Percentiles rank a stretch among this genome's conserved stretches.
phyloP scores from a whole-genome alignment of 1,140 invertebrate species.

The Whitmania pigra region DNA sequence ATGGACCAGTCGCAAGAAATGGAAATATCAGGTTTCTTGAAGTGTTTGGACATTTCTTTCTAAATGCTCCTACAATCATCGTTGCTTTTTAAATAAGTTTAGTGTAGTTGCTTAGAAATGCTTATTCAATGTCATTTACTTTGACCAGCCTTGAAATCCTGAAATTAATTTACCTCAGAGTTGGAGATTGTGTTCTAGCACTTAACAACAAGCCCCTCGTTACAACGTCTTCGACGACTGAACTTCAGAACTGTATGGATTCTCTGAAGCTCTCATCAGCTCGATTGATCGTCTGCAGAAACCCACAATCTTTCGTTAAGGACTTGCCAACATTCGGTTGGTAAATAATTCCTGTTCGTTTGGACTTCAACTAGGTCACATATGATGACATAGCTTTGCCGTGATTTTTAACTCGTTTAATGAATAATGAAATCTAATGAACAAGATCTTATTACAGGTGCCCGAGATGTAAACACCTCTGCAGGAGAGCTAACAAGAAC shows the following conservation, averaged over 20 bases:
- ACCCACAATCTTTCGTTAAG: not conserved
- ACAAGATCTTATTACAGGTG: too few relatives aligned
- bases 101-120: not conserved
- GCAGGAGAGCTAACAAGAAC: too few relatives aligned
- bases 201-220: not conserved
- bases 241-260: not conserved
- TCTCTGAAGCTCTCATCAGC: not conserved
- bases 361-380: too few relatives aligned
- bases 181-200: not conserved
- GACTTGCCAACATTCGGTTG: not conserved
- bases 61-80: too few relatives aligned
- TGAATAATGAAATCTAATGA: too few relatives aligned
- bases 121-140: not conserved
- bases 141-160: not conserved
- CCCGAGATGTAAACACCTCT: too few relatives aligned
- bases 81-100: too few relatives aligned
- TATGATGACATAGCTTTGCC: too few relatives aligned
- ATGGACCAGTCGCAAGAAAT: conserved; percentile 32
- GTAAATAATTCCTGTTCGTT: not conserved
- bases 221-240: not conserved
- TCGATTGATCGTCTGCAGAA: conserved; percentile 8
- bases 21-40: conserved; percentile 32
- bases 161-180: not conserved
- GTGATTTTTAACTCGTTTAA: too few relatives aligned
- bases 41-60: not conserved